Evolutionary conservation across 1,140 invertebrate genomes (phyloP).

Genomic region (Odontomachus brunneus): DNA sequence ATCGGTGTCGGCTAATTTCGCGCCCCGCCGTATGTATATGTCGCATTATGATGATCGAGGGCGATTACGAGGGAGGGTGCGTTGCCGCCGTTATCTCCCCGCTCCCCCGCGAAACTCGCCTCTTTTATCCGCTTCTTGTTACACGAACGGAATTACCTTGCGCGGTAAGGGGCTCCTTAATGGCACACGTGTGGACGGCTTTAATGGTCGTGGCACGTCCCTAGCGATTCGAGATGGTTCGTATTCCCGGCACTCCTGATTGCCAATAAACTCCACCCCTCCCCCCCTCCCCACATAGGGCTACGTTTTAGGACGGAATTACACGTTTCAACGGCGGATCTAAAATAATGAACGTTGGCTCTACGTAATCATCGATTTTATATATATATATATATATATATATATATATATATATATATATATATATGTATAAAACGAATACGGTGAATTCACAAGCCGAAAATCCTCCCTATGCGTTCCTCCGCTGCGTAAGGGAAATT

Average conservation of each 20-base stretch:
- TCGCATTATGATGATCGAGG: slow-evolving; percentile 46
- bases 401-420: too few species aligned
- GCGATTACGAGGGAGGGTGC: slow-evolving; percentile 23
- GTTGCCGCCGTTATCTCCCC: slow-evolving; percentile 50
- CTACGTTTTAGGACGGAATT: slow-evolving; percentile 23
- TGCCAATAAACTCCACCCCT: slow-evolving; percentile 52
- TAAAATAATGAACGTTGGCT: slow-evolving; percentile 31
- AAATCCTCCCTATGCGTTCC: neutral
- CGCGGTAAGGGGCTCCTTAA: slow-evolving; percentile 31
- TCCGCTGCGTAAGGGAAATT: neutral
- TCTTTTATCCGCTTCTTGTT: slow-evolving; percentile 62
- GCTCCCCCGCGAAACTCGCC: slow-evolving; percentile 39
- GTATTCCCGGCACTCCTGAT: slow-evolving; percentile 40
- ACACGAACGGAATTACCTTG: slow-evolving; percentile 50
- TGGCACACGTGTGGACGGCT: slow-evolving; percentile 38
- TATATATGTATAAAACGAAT: too few species aligned
- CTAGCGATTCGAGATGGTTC: slow-evolving; percentile 44
- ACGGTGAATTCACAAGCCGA: too few species aligned
- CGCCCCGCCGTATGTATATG: slow-evolving; percentile 31
- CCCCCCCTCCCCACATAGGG: neutral
- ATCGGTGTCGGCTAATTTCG: slow-evolving; percentile 38
- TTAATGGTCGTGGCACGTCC: slow-evolving; percentile 41
- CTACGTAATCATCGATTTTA: slow-evolving; percentile 19
- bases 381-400: too few species aligned
- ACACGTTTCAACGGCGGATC: slow-evolving; percentile 9